These are phyloP conservation scores for Calliscelio sp. DNA, from an alignment of 2,888 invertebrate species.

Conservation along the genomic window DNA sequence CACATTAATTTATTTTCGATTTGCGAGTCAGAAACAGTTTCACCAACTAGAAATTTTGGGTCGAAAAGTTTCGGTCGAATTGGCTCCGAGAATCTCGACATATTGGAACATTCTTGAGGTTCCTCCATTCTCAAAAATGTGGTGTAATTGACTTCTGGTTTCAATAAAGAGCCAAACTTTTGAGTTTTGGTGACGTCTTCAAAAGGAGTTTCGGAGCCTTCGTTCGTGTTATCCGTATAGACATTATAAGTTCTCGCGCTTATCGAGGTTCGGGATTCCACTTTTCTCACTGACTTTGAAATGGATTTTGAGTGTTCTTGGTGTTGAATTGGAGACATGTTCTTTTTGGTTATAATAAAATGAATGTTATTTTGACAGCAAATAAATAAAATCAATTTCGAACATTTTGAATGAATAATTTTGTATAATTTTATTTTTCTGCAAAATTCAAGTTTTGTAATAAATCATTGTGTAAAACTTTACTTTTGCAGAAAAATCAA, in stretches of 20 bases:
- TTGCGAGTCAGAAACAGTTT: slow-evolving; percentile 28
- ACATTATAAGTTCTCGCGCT: slow-evolving; percentile 31
- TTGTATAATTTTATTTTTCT: too few relatives aligned
- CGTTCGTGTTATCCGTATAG: slow-evolving; percentile 26
- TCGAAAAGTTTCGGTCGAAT: not conserved
- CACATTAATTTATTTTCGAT: slow-evolving; percentile 13
- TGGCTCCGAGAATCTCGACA: slow-evolving; percentile 31
- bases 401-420: too few relatives aligned
- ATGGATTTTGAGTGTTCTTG: slow-evolving; percentile 17
- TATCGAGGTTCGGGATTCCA: not conserved
- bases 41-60: not conserved
- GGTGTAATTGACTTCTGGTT: too few relatives aligned
- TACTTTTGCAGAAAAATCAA: too few relatives aligned
- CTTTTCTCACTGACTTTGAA: too few relatives aligned
- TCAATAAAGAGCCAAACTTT: slow-evolving; percentile 3
- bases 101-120: slow-evolving; percentile 7
- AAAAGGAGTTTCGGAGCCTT: slow-evolving; percentile 33
- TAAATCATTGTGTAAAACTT: too few relatives aligned
- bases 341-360: not conserved
- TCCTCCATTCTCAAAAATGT: too few relatives aligned
- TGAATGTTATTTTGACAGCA: too few relatives aligned
- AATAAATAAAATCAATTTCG: too few relatives aligned
- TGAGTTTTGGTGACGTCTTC: slow-evolving; percentile 1
- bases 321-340: slow-evolving; percentile 23
- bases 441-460: too few relatives aligned